Evolutionary conservation across 1,140 invertebrate genomes (phyloP).

Genomic region (Chymomyza costata): DNA sequence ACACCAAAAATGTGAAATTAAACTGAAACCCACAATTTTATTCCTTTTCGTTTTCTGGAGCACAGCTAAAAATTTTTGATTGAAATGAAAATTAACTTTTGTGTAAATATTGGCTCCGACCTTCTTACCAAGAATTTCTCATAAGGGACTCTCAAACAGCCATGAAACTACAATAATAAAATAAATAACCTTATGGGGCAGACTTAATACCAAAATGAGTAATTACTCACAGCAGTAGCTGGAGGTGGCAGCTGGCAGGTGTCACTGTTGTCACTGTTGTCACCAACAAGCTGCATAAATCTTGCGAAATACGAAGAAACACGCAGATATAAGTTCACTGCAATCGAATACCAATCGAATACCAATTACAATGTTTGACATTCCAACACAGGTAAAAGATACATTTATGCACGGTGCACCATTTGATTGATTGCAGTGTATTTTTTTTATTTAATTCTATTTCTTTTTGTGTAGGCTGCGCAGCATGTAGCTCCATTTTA

Average conservation of each 20-base stretch:
- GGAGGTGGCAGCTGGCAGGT: slow-evolving; percentile 15
- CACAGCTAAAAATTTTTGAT: too few species aligned
- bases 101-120: too few species aligned
- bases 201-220: too few species aligned
- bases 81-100: too few species aligned
- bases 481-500: slow-evolving; percentile 17
- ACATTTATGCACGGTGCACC: slow-evolving; percentile 27
- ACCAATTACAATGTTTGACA: slow-evolving; percentile 64
- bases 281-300: slow-evolving; percentile 45
- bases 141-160: too few species aligned
- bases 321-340: slow-evolving; percentile 24
- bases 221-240: slow-evolving; percentile 3
- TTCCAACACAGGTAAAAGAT: slow-evolving; percentile 50
- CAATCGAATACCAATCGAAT: slow-evolving; percentile 43
- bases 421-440: slow-evolving; percentile 56
- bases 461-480: too few species aligned
- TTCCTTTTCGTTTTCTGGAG: too few species aligned
- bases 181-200: too few species aligned
- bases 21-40: too few species aligned
- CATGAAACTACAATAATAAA: too few species aligned
- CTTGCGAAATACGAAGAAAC: slow-evolving; percentile 33
- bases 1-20: too few species aligned
- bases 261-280: slow-evolving; percentile 41
- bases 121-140: too few species aligned
- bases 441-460: slow-evolving; percentile 16